phyloP scores from a whole-genome alignment of 2,797 vertebrate species.

The Prionace glauca region DNA sequence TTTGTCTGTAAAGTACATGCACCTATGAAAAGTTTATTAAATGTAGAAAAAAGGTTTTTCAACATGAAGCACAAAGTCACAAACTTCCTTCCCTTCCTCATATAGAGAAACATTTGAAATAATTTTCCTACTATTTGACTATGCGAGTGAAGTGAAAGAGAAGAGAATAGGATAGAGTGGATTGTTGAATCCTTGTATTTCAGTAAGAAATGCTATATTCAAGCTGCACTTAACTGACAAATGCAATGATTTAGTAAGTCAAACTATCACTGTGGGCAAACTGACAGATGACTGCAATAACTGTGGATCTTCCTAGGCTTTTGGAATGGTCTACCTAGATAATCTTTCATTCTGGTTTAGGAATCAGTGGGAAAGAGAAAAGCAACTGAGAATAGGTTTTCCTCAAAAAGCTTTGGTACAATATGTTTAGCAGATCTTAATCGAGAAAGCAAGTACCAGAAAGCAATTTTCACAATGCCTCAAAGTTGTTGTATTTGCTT shows the following conservation, averaged over 20 bases:
- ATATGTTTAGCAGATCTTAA: neutral
- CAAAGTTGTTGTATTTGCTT: neutral
- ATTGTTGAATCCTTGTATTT: neutral
- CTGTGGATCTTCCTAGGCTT: neutral
- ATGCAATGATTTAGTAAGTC: neutral
- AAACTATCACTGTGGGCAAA: neutral
- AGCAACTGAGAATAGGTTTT: neutral
- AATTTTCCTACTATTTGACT: neutral
- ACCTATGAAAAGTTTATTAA: neutral
- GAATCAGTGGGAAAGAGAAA: neutral
- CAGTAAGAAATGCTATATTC: too few relatives aligned
- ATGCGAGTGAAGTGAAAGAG: neutral
- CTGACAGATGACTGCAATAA: neutral
- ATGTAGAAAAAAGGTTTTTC: neutral
- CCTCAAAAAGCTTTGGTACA: neutral
- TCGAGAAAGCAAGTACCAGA: neutral
- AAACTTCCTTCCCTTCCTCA: neutral
- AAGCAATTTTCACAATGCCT: neutral
- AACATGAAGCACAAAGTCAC: neutral
- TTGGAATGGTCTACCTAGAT: neutral
- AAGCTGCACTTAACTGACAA: too few relatives aligned
- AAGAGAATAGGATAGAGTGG: neutral
- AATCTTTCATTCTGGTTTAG: neutral
- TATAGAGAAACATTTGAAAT: neutral
- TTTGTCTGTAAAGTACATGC: neutral